These are phyloP conservation scores for Macroglossus sobrinus DNA, from an alignment of 2,113 vertebrate genomes.

Conservation along the genomic window DNA sequence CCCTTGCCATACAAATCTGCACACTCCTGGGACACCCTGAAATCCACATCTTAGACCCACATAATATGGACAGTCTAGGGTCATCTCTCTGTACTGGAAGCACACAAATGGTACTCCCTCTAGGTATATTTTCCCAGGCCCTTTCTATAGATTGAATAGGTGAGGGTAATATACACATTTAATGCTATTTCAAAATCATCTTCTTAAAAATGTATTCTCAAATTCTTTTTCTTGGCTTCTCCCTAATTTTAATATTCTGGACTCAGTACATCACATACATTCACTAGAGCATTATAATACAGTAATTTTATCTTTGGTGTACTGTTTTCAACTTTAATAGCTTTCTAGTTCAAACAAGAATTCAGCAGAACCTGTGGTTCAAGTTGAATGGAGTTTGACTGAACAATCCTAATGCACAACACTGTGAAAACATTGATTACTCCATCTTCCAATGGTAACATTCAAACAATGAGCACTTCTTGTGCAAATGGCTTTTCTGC, in stretches of 20 bases:
- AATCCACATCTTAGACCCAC: not conserved
- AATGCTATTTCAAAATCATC: not conserved
- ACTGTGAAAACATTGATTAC: conserved; percentile 18
- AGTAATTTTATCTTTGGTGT: not conserved
- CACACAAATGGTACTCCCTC: not conserved
- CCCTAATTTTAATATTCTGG: not conserved
- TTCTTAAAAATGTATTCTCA: not conserved
- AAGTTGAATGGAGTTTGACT: conserved; percentile 29
- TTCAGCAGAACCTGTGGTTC: not conserved
- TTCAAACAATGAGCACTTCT: conserved; percentile 1
- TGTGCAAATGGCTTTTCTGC: not conserved
- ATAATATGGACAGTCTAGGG: not conserved
- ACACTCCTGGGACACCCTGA: not conserved
- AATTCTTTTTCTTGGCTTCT: conserved; percentile 25
- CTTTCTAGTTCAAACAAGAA: conserved; percentile 2
- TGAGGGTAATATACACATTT: not conserved
- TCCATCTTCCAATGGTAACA: not conserved
- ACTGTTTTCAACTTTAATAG: not conserved
- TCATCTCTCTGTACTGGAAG: not conserved
- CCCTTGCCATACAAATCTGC: not conserved
- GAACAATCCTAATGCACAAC: not conserved
- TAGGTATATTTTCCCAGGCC: not conserved
- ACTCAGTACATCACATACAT: not conserved
- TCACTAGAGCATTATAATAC: not conserved
- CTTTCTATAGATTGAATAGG: not conserved